Evolutionary conservation across 2,888 invertebrate species (phyloP), one percentile per base, ranked within the genome.

Genomic region (Eristalis tenax): DNA sequence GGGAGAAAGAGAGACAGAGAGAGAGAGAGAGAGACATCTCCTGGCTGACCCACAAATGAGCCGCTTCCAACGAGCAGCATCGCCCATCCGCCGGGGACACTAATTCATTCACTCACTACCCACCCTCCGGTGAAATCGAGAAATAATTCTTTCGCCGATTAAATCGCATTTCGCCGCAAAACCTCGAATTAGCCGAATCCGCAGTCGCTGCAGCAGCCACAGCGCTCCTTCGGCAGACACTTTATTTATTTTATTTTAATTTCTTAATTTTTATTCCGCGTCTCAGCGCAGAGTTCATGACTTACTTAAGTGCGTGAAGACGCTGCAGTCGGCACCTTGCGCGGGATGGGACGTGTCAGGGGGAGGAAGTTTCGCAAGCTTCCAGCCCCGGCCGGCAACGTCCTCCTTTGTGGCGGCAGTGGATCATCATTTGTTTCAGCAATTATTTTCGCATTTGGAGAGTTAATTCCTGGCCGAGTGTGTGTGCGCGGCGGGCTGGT

Each of bases 381-480:
- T 5, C 13, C 35, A 38, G 4, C 22, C n/a, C 18, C 5, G 35
- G 10, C 74, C 11, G 35, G 13, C 74, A 70, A 66, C 69, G 32
- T 74, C 59, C 71, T 70, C 28, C 65, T 77, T 57, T 40, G 64
- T 28, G 57, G 23, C 69, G 35, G n/a, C 71, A 59, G 80, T 83
- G 87, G 87, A 83, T 87, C 87, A 83, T 87, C 88, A 80, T 90
- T 91, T 90, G 91, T 90, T 90, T 90, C 89, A 91, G 91, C 92
- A 92, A 92, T 92, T 92, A 92, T 92, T 90, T 92, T 92, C 92
- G 91, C 92, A 92, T 92, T 92, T 92, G 91, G 91, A 90, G 89
- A 89, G 91, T 91, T 91, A 89, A 90, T 83, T 87, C 76, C 61
- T 73, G 76, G 50, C 11, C 50, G 32, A 50, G 23, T 23, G 22